Base-by-base conservation (phyloP, 2,888 invertebrate species). In the Pseudanteris insignis region DNA sequence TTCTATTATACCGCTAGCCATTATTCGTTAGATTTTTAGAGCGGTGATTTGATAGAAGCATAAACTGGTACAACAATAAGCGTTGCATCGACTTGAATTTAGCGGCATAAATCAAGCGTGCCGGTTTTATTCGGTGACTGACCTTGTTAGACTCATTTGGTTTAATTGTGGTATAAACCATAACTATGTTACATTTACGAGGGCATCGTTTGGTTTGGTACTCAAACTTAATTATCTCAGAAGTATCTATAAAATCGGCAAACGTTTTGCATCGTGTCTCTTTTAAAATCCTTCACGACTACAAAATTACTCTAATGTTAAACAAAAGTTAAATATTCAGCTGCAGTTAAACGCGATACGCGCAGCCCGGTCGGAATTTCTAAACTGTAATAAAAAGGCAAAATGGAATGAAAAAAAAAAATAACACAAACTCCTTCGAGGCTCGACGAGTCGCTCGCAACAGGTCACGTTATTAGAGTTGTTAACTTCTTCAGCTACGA, bases 101-200 rank as follows among this genome's bases (percentile, higher is more conserved):
- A 63, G 48, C 51, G 25, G 48, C 53, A 28, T 51, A 63, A 63
- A 58, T 63, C 63, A 58, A 48, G 53, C 36, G 51, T 58, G 58
- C 53, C 58, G 58, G 63, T 58, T 63, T 63, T 63, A 59, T 63
- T 63, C 38, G 58, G 46, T 46, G 63, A 63, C 58, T 59, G 63
- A 54, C 63, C 63, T 63, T 63, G 63, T 46, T 59, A 18, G 54
- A 41, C 38, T 54, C 54, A 63, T 63, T 58, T 59, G 54, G 58
- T 54, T 63, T 63, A 63, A 59, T 63, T 63, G 50, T 55, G 50
- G 50, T 59, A 58, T 63, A 54, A 59, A 54, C 63, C 51, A 57
- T 58, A 63, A 58, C 50, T 51, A 46, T 58, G 58, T 58, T 58
- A 58, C 63, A 58, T 58, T 63, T 58, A 58, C 53, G 58, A 53